A percentile compares a stretch with the other conserved stretches of the same genome.
Conservation (phyloP, 2,888 invertebrate species). For the Clepsis dumicolana region DNA sequence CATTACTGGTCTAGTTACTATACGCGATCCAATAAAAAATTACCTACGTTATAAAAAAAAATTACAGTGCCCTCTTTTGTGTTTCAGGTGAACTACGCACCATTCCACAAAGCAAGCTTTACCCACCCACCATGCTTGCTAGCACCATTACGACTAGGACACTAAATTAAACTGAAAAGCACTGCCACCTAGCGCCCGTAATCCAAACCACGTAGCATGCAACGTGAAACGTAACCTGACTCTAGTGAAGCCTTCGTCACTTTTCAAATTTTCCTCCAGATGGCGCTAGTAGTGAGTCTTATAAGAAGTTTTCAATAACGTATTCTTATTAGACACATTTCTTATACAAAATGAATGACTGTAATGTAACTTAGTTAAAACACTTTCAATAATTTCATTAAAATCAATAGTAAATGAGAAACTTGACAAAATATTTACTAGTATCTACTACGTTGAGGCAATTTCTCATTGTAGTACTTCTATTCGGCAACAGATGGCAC, state of each 20-base stretch:
- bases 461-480: conserved; percentile 48
- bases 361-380: neutral
- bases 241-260: neutral
- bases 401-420: neutral
- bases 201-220: conserved; percentile 14
- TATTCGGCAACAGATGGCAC: conserved; percentile 68
- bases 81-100: conserved; percentile 7
- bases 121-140: neutral
- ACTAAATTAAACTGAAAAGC: neutral
- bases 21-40: too few species aligned
- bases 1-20: too few species aligned
- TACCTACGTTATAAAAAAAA: too few species aligned
- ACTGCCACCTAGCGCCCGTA: conserved; percentile 19
- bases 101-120: neutral
- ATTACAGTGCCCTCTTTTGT: conserved; percentile 25
- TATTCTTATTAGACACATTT: neutral
- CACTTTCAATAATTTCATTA: neutral
- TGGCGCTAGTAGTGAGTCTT: conserved; percentile 22
- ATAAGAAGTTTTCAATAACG: neutral
- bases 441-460: neutral
- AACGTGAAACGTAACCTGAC: too few species aligned
- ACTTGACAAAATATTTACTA: neutral
- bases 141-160: neutral
- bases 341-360: neutral
- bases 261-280: conserved; percentile 19